Conservation (phyloP, 2,797 vertebrate genomes). For the Natrix natrix region DNA sequence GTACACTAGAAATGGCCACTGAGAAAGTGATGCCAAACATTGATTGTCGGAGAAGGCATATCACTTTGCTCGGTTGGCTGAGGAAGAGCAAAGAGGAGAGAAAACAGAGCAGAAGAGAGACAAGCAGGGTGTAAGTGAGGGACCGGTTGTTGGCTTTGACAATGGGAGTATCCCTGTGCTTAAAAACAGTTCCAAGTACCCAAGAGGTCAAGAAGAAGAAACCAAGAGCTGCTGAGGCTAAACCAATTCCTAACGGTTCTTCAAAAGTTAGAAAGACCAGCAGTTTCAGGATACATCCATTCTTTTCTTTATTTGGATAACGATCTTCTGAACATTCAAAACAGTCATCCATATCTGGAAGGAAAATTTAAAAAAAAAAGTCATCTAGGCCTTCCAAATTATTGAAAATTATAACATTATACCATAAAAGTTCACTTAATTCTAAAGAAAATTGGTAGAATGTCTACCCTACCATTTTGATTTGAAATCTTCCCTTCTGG, state of each 20-base stretch:
- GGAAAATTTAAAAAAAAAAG: too few relatives aligned
- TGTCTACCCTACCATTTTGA: too few relatives aligned
- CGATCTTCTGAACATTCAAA: too few relatives aligned
- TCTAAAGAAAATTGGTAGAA: too few relatives aligned
- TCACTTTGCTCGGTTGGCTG: background rate
- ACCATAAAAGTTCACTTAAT: too few relatives aligned
- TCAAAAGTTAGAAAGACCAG: background rate
- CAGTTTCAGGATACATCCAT: accelerated
- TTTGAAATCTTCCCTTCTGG: too few relatives aligned
- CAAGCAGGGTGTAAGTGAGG: background rate
- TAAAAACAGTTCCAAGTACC: background rate
- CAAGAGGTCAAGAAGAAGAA: background rate
- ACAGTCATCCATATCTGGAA: too few relatives aligned
- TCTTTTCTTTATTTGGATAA: background rate
- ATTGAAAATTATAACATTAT: too few relatives aligned
- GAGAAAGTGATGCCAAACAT: background rate
- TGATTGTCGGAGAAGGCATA: background rate
- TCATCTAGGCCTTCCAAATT: too few relatives aligned
- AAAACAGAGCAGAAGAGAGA: background rate
- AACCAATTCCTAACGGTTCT: background rate
- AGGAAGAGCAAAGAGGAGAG: background rate
- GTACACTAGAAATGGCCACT: background rate
- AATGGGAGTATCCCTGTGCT: background rate
- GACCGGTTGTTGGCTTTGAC: background rate
- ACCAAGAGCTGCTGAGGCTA: background rate